These are phyloP conservation scores for Galbula dea DNA, from an alignment of 2,113 vertebrate species.

Conservation along the genomic window DNA sequence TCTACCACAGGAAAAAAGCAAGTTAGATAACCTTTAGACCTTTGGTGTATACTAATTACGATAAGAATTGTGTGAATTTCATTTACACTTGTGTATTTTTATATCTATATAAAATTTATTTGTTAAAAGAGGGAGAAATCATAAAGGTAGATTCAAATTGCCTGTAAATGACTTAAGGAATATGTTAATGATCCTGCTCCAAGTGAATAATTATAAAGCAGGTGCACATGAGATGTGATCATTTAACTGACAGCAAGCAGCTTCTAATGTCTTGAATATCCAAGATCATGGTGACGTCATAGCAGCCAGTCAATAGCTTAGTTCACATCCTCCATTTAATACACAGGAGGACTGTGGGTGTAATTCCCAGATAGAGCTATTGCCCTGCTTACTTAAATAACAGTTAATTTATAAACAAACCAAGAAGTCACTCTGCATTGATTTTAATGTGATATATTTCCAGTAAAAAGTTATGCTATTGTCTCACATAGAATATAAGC, in stretches of 20 bases:
- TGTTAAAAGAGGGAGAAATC: conserved; percentile 71
- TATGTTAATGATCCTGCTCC: conserved; percentile 74
- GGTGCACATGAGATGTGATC: conserved; percentile 76
- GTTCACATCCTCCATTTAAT: conserved; percentile 65
- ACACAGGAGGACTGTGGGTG: conserved; percentile 49
- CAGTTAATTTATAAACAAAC: conserved; percentile 70
- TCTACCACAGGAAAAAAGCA: not conserved
- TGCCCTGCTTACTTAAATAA: conserved; percentile 66
- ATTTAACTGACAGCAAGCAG: conserved; percentile 77
- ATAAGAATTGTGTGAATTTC: conserved; percentile 61
- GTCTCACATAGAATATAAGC: conserved; percentile 18
- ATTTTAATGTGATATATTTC: conserved; percentile 45
- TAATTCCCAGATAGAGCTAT: conserved; percentile 49
- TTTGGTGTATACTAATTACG: conserved; percentile 37
- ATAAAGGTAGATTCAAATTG: conserved; percentile 75
- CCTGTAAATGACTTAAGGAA: conserved; percentile 77
- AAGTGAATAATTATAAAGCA: conserved; percentile 81
- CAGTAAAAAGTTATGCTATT: conserved; percentile 23
- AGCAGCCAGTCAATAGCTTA: conserved; percentile 66
- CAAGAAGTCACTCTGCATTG: conserved; percentile 39
- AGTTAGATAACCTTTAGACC: conserved; percentile 10
- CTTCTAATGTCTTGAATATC: conserved; percentile 76
- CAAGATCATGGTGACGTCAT: conserved; percentile 74
- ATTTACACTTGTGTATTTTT: conserved; percentile 54
- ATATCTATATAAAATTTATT: conserved; percentile 64